Base-by-base conservation (phyloP, 2,888 invertebrate species). In the Physocephala rufipes region DNA sequence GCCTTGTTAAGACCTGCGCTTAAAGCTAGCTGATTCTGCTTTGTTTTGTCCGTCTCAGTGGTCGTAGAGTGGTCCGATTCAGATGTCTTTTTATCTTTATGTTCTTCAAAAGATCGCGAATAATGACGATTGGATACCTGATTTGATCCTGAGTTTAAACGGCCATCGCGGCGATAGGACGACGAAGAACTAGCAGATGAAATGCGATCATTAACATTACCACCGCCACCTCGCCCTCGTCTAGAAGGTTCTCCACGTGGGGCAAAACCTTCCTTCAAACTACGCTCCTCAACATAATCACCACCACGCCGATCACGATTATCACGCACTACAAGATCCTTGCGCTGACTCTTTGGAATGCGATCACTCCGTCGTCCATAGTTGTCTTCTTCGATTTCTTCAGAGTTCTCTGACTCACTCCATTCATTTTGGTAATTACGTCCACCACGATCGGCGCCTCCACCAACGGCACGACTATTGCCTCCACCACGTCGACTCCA, bases 191-290 rank as follows among this genome's bases (percentile, higher is more conserved):
- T 79, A 12, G 53, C 53, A 30, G 53, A 26, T 28, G 67, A 47
- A 16, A 90, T 88, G 74, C 76, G 88, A 74, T 87, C 80, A 4
- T 90, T 88, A 67, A 88, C 83, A 71, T 88, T 88, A 73, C 87
- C 79, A 71, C 88, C 82, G 2, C 89, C 89, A 19, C 93, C 94
- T 73, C 96, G 89, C 5, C 96, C 96, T 71, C 95, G 91, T 66
- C 95, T 88, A 1, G 95, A 95, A 0, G 96, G 96, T 84, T 95
- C 95, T 0, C 96, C 96, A 26, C 95, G 90, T 0, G 95, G 95
- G 1, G 93, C 92, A 86, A 95, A 95, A 63, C 92, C 93, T 80
- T 93, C 93, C 87, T 84, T 89, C 77, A 80, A 76, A 15, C 75
- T 71, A 53, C 75, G 75, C 16, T 73, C 73, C 36, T 73, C 71